Evolutionary conservation across 2,888 invertebrate genomes (phyloP).

Genomic region (Hoplodrina blanda): DNA sequence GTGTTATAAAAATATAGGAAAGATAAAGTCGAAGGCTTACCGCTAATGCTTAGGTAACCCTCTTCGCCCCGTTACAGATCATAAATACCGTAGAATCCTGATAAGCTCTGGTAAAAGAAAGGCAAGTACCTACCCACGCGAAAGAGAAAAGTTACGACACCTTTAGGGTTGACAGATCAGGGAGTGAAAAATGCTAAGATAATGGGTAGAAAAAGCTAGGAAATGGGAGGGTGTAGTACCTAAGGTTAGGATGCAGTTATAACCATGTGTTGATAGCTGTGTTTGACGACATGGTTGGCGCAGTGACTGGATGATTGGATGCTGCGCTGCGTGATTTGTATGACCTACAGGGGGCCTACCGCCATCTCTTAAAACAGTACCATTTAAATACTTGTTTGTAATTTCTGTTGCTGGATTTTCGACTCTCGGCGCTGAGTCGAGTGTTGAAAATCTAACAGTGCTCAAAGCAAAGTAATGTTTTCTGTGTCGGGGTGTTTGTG

Average conservation of each 20-base stretch:
- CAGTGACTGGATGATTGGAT: no score
- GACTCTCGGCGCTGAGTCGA: no score
- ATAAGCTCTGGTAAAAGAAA: constrained; percentile 80
- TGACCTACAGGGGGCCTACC: no score
- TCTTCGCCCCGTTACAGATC: constrained; percentile 76
- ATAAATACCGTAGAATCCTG: constrained; percentile 81
- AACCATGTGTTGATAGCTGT: constrained; percentile 19
- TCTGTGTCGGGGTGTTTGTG: no score
- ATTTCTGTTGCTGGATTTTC: no score
- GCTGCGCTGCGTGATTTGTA: no score
- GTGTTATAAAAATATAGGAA: constrained; percentile 75
- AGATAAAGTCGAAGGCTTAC: constrained; percentile 80
- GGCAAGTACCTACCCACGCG: constrained; percentile 61
- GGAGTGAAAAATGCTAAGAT: constrained; percentile 54
- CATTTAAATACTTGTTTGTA: no score
- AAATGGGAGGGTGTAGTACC: constrained; percentile 6
- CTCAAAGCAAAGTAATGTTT: no score
- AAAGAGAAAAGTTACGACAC: constrained; percentile 59
- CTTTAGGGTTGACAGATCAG: constrained; percentile 62
- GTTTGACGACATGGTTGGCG: neutral
- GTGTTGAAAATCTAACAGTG: no score
- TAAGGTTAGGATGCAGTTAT: constrained; percentile 13
- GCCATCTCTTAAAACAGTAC: no score
- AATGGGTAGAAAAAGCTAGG: constrained; percentile 39
- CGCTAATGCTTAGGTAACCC: constrained; percentile 76